Percentiles rank a stretch among this genome's conserved stretches.
Evolutionary conservation across 2,797 vertebrate species (phyloP).

Genomic region (Propithecus perrieri): DNA sequence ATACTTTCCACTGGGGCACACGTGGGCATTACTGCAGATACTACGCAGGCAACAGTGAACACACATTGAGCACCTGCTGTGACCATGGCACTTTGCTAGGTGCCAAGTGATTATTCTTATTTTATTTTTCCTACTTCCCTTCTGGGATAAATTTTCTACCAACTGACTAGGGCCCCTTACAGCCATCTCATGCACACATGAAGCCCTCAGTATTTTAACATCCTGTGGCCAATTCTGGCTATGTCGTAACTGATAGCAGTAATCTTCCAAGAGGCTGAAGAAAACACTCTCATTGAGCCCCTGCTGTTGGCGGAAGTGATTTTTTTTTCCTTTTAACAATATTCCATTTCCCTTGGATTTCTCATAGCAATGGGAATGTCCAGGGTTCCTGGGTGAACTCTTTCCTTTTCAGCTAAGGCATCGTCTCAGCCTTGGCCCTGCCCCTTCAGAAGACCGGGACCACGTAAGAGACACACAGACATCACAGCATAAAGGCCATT

Average conservation of each 20-base stretch:
- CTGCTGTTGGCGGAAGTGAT: not conserved
- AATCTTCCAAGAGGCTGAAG: not conserved
- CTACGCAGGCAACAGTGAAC: not conserved
- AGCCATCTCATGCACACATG: not conserved
- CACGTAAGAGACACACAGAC: not conserved
- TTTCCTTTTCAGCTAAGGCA: not conserved
- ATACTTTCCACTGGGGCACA: not conserved
- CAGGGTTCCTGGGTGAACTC: not conserved
- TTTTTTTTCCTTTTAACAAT: not conserved
- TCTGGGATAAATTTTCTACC: not conserved
- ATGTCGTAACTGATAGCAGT: not conserved
- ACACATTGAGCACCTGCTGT: not conserved
- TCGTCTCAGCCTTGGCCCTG: not conserved
- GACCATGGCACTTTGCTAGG: not conserved
- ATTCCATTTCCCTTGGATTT: not conserved
- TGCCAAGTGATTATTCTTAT: not conserved
- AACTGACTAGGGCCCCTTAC: not conserved
- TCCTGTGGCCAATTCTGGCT: constrained; percentile 10
- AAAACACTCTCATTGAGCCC: not conserved
- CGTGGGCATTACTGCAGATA: not conserved
- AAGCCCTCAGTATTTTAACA: not conserved
- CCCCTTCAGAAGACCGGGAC: not conserved
- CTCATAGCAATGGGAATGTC: not conserved
- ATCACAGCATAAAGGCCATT: too few species aligned
- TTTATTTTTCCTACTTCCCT: not conserved